phyloP scores from a whole-genome alignment of 2,888 invertebrate genomes.

The Drosophila meridionalis region DNA sequence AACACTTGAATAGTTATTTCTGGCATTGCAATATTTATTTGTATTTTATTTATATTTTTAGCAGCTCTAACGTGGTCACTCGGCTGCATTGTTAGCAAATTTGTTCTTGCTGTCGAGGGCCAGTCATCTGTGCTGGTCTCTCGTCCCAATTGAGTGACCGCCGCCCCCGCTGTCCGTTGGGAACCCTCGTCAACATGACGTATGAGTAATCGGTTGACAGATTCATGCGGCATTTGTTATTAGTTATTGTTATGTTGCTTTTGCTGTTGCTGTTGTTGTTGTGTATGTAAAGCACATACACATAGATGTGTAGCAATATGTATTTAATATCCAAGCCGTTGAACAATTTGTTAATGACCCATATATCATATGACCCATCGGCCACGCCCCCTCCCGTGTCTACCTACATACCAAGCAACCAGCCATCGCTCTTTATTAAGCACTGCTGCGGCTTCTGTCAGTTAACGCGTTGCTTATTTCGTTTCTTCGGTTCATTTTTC shows the following conservation, averaged over 20 bases:
- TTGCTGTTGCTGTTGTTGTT: conserved; percentile 4
- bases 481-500: conserved; percentile 37
- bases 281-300: conserved; percentile 7
- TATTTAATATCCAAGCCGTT: conserved; percentile 64
- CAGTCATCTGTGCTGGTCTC: conserved; percentile 41
- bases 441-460: conserved; percentile 67
- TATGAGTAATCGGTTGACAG: conserved; percentile 63
- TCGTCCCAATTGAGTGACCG: conserved; percentile 46
- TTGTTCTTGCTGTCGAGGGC: conserved; percentile 10
- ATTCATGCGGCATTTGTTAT: conserved; percentile 58
- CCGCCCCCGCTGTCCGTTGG: neutral
- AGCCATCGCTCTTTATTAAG: conserved; percentile 36
- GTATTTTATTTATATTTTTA: neutral
- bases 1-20: neutral
- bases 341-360: conserved; percentile 81
- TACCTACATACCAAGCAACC: neutral
- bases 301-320: conserved; percentile 21
- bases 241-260: conserved; percentile 58
- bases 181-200: conserved; percentile 38
- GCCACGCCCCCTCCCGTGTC: conserved; percentile 6
- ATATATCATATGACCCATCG: conserved; percentile 70
- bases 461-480: conserved; percentile 35
- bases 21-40: neutral
- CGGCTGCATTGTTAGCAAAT: conserved; percentile 28
- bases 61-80: neutral